phyloP scores from a whole-genome alignment of 2,113 vertebrate species.

The Hassar affinis region DNA sequence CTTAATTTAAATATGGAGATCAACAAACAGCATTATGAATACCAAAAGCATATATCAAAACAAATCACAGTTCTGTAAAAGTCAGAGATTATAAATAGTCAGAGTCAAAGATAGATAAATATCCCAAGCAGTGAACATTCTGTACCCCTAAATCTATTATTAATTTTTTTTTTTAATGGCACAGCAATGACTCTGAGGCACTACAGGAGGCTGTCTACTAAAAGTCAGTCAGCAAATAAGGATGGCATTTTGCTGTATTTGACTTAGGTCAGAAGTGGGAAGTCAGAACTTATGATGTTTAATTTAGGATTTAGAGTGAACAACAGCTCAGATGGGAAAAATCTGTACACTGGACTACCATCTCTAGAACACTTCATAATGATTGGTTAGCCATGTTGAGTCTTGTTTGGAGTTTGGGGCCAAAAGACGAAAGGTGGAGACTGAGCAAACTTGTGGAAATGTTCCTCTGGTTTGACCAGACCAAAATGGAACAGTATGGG shows the following conservation, averaged over 20 bases:
- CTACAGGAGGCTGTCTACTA: neutral
- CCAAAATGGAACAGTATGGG: too few relatives aligned
- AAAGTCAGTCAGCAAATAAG: neutral
- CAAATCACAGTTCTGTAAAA: too few relatives aligned
- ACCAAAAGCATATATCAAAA: too few relatives aligned
- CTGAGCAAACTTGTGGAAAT: neutral
- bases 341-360: neutral
- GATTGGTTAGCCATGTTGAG: too few relatives aligned
- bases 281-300: neutral
- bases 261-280: neutral
- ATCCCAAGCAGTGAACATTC: too few relatives aligned
- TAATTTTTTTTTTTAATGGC: too few relatives aligned
- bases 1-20: too few relatives aligned
- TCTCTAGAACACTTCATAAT: too few relatives aligned
- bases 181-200: neutral
- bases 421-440: neutral
- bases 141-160: neutral
- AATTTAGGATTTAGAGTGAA: neutral
- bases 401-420: neutral
- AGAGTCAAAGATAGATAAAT: too few relatives aligned
- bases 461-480: neutral
- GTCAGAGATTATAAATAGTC: neutral
- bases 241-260: neutral
- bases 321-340: neutral
- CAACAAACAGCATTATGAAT: neutral